phyloP scores from a whole-genome alignment of 2,113 vertebrate species.

The Cyanistes caeruleus region DNA sequence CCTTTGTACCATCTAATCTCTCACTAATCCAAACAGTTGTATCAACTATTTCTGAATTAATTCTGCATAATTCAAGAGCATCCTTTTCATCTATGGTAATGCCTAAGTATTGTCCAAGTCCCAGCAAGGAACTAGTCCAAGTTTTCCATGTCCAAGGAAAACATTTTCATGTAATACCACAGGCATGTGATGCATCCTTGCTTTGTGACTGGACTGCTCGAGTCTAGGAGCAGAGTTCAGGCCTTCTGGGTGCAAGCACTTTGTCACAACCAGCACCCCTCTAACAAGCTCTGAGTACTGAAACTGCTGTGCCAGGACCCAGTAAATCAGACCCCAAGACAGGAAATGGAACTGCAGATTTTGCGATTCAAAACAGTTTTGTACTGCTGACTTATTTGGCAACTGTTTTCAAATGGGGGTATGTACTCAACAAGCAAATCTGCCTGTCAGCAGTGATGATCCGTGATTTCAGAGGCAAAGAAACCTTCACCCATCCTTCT shows the following conservation, averaged over 20 bases:
- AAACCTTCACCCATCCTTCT: neutral
- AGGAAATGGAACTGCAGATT: neutral
- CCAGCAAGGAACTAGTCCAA: rapidly evolving
- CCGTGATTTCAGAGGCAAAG: neutral
- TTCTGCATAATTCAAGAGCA: neutral
- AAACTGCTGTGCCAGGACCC: neutral
- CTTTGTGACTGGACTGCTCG: neutral
- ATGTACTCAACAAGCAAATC: neutral
- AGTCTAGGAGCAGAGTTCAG: too few relatives aligned
- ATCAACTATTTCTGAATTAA: neutral
- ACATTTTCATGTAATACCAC: neutral
- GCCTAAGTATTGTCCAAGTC: neutral
- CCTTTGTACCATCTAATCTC: neutral
- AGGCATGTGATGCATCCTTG: rapidly evolving
- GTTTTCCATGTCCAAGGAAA: neutral
- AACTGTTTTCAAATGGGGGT: neutral
- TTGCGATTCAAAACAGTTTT: neutral
- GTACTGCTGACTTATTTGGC: neutral
- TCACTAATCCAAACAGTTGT: neutral
- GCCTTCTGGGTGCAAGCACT: neutral
- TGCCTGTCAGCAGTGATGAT: neutral
- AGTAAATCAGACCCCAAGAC: neutral
- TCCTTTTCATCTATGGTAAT: neutral
- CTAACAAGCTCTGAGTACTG: neutral
- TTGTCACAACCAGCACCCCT: neutral